Percentiles rank a stretch among this genome's conserved stretches.
phyloP scores from a whole-genome alignment of 2,113 vertebrate species.

The Melospiza melodia region DNA sequence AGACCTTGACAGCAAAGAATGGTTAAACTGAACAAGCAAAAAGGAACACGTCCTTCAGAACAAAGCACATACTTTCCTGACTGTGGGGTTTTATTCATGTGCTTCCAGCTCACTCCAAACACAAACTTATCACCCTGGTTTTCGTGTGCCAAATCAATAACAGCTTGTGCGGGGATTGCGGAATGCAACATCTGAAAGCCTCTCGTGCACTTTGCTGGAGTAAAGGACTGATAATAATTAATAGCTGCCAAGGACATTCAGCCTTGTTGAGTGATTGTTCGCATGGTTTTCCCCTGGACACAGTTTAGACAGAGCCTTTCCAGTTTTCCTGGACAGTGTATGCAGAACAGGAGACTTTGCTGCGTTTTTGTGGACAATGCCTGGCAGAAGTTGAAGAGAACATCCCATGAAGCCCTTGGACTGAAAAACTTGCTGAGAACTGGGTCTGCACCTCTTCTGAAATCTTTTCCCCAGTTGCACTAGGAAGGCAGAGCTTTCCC shows the following conservation, averaged over 20 bases:
- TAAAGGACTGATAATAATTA: conserved; percentile 49
- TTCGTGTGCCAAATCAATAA: conserved; percentile 45
- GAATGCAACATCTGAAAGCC: conserved; percentile 19
- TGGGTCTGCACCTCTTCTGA: background rate
- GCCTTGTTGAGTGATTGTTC: conserved; percentile 10
- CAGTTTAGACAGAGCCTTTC: background rate
- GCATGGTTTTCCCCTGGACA: conserved; percentile 11
- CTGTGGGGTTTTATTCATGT: conserved; percentile 10
- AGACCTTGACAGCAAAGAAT: background rate
- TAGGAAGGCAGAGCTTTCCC: background rate
- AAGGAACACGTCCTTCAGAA: background rate
- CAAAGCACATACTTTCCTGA: background rate
- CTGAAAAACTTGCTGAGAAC: background rate
- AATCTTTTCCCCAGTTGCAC: background rate
- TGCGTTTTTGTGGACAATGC: background rate
- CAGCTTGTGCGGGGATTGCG: background rate
- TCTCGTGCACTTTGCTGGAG: conserved; percentile 22
- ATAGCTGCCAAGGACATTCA: conserved; percentile 55
- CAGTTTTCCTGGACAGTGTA: conserved; percentile 14
- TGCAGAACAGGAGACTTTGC: background rate
- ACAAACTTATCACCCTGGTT: conserved; percentile 4
- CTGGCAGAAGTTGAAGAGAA: background rate
- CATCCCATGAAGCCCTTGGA: background rate
- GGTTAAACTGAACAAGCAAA: background rate
- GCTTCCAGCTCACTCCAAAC: conserved; percentile 32